Base-by-base conservation (phyloP, 2,113 vertebrate species). In the Anas platyrhynchos region DNA sequence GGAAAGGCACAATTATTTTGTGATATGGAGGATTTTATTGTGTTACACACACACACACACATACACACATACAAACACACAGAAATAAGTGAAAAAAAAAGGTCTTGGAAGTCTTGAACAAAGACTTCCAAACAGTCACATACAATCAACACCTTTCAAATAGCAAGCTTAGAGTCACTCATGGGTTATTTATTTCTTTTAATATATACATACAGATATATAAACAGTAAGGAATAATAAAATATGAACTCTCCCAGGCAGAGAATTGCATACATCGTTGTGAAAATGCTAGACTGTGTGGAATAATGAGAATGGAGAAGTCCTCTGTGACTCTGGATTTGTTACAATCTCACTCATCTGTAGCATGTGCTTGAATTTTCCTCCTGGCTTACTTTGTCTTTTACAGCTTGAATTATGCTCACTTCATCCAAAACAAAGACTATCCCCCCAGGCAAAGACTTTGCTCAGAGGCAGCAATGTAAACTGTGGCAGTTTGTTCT, bases 101-200 rank as follows among this genome's bases (percentile, higher is more conserved):
- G 6, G 4, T 20, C 59, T 41, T 41, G 36, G 27, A 67, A 81
- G 29, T 27, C 11, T 59, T 9, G 13, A 86, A 69, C 1, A 13
- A 2, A 36, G 65, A 10, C 8, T 56, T 23, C 11, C 44, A 43
- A 61, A 48, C 54, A 61, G 10, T 16, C n/a, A 48, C 0, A 0
- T 48, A 20, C 5, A 56, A 11, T 79, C 83, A 17, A 26, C 16
- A 32, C 2, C 23, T 52, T 56, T 43, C n/a, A 17, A 66, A 41
- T 3, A 48, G 5, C 11, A 85, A 77, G 9, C 25, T 36, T 55
- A 27, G 17, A 85, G n/a, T 31, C 54, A 55, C 46, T 67, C 41
- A 22, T 0, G 1, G 23, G 11, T 15, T 63, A 4, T 62, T 85
- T 50, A 17, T 66, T 81, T 58, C 1, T 58, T 43, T 67, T 43